Percentiles rank a stretch among this genome's conserved stretches.
Evolutionary conservation across 2,888 invertebrate genomes (phyloP).

Genomic region (Dolichopus griseipennis): DNA sequence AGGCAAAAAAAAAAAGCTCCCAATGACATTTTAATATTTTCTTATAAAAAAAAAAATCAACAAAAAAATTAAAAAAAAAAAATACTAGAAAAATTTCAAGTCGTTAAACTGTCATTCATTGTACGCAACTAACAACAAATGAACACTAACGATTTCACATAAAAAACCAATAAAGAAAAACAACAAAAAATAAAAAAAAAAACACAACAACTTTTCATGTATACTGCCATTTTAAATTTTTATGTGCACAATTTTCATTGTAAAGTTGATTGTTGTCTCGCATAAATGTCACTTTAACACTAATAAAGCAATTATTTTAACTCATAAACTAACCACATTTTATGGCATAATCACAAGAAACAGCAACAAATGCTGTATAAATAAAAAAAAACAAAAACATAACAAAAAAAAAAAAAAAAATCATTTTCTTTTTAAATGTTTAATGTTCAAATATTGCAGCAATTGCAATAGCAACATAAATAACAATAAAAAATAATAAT

Average conservation of each 20-base stretch:
- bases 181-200: not conserved
- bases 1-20: not conserved
- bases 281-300: conserved; percentile 4
- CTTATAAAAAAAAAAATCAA: not conserved
- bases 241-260: conserved; percentile 1
- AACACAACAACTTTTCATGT: not conserved
- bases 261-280: not conserved
- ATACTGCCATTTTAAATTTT: conserved; percentile 1
- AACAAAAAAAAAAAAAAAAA: too few species aligned
- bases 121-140: not conserved
- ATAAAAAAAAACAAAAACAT: not conserved
- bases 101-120: conserved; percentile 3
- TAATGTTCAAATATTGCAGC: not conserved
- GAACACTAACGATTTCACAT: not conserved
- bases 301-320: conserved; percentile 6
- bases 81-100: not conserved
- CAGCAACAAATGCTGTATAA: not conserved
- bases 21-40: conserved; percentile 4
- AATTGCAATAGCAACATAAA: not conserved
- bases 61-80: not conserved
- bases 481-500: not conserved
- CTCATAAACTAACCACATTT: conserved; percentile 4
- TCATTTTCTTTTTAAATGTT: not conserved
- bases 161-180: not conserved
- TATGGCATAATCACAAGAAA: not conserved